phyloP scores from a whole-genome alignment of 2,113 vertebrate genomes.

The Motacilla tschutschensis region DNA sequence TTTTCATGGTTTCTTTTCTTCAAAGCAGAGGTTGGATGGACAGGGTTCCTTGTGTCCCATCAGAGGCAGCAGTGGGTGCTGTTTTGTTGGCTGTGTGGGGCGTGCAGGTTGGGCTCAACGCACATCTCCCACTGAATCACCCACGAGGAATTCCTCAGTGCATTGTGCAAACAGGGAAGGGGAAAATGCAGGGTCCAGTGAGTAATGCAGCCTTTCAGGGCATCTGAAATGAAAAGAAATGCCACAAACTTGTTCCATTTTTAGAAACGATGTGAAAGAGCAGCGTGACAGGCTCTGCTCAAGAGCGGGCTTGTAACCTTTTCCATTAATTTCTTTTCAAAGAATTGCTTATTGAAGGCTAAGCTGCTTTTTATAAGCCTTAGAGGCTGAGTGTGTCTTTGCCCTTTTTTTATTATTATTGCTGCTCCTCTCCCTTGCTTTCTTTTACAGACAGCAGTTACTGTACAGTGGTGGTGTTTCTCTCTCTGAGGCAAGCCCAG shows the following conservation, averaged over 20 bases:
- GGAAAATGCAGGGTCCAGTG: conserved; percentile 32
- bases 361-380: conserved; percentile 49
- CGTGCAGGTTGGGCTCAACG: background rate
- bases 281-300: background rate
- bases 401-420: conserved; percentile 16
- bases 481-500: background rate
- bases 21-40: background rate
- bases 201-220: conserved; percentile 35
- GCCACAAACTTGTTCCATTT: conserved; percentile 20
- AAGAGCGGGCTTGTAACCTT: conserved; percentile 43
- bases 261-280: conserved; percentile 26
- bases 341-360: conserved; percentile 48
- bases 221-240: conserved; percentile 53
- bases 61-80: accelerated
- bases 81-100: background rate
- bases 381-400: conserved; percentile 24
- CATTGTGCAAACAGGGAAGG: background rate
- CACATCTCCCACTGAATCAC: background rate
- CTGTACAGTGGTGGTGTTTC: background rate
- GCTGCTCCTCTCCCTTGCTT: background rate
- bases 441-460: background rate
- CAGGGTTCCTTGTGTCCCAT: background rate
- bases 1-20: background rate
- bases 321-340: conserved; percentile 60
- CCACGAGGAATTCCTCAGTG: conserved; percentile 22